phyloP scores from a whole-genome alignment of 1,140 invertebrate species.

The Microplitis demolitor region DNA sequence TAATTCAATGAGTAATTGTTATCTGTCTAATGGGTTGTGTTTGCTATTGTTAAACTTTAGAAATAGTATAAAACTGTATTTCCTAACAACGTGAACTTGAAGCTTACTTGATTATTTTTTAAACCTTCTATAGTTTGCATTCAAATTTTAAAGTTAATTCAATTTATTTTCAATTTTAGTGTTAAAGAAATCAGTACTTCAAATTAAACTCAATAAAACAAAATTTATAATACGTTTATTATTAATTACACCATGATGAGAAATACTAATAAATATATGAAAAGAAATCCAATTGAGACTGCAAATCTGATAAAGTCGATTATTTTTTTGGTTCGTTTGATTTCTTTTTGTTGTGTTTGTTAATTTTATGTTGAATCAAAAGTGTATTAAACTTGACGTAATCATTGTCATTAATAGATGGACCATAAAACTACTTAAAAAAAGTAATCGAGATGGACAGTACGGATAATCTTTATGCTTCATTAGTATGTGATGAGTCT shows the following conservation, averaged over 20 bases:
- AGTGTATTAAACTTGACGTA: neutral
- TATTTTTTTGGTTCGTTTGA: slow-evolving; percentile 29
- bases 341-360: neutral
- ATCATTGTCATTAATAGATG: slow-evolving; percentile 52
- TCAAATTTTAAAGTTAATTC: no score
- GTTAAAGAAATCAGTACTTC: no score
- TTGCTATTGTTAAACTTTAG: no score
- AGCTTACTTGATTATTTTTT: no score
- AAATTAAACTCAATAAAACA: no score
- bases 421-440: slow-evolving; percentile 61
- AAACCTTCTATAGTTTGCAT: no score
- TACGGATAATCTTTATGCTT: slow-evolving; percentile 65
- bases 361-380: neutral
- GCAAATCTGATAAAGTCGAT: slow-evolving; percentile 23
- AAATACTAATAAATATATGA: neutral
- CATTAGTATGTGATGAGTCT: slow-evolving; percentile 60
- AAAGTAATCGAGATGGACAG: slow-evolving; percentile 59
- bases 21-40: no score
- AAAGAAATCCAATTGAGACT: slow-evolving; percentile 10
- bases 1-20: no score
- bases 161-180: no score
- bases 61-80: no score
- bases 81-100: no score
- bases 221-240: no score
- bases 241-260: neutral